Evolutionary conservation across 2,888 invertebrate genomes (phyloP).

Genomic region (Furcula furcula): DNA sequence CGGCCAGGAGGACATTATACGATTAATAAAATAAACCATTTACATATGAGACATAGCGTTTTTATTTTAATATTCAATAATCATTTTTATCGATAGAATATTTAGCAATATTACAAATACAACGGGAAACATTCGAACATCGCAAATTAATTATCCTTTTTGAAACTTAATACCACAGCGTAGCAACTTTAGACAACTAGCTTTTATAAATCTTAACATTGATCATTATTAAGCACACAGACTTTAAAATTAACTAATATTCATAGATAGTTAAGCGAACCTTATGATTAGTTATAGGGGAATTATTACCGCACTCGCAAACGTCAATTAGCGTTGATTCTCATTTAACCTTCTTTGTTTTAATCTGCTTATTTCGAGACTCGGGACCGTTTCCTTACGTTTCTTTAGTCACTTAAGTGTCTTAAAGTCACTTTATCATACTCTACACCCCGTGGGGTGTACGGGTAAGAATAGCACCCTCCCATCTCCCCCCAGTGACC

Average conservation of each 20-base stretch:
- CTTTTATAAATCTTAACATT: slow-evolving; percentile 53
- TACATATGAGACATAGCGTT: slow-evolving; percentile 79
- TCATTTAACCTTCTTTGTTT: too few species aligned
- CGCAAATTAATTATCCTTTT: slow-evolving; percentile 66
- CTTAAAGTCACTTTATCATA: too few species aligned
- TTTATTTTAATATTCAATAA: slow-evolving; percentile 79
- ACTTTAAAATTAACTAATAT: slow-evolving; percentile 57
- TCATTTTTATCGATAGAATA: slow-evolving; percentile 78
- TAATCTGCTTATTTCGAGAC: too few species aligned
- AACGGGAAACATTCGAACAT: slow-evolving; percentile 76
- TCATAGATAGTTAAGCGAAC: slow-evolving; percentile 41
- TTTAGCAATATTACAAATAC: slow-evolving; percentile 80
- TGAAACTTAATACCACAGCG: slow-evolving; percentile 73
- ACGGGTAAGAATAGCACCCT: too few species aligned
- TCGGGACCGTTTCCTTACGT: too few species aligned
- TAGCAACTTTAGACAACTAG: slow-evolving; percentile 58
- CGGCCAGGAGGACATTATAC: too few species aligned
- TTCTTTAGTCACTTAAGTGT: too few species aligned
- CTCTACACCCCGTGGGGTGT: too few species aligned
- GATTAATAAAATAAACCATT: slow-evolving; percentile 34
- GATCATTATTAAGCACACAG: slow-evolving; percentile 69
- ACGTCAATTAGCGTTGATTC: too few species aligned
- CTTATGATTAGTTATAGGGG: slow-evolving; percentile 22
- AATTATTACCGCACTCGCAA: too few species aligned
- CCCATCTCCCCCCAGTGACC: too few species aligned